phyloP scores from a whole-genome alignment of 1,140 invertebrate species.

The Drosophila santomea region DNA sequence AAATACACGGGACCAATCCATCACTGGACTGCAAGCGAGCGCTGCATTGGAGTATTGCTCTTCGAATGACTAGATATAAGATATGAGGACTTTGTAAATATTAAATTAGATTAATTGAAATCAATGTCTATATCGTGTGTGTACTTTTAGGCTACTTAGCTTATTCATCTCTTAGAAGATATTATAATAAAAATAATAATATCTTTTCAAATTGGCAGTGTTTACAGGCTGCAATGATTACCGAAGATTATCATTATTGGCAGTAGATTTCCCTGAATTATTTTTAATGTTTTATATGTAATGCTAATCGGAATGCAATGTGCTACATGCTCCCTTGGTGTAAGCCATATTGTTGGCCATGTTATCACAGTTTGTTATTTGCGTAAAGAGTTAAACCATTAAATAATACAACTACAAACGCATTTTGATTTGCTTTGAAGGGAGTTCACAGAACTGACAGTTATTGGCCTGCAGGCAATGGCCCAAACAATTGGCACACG shows the following conservation, averaged over 20 bases:
- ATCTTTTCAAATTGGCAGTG: not conserved
- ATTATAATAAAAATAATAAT: constrained; percentile 2
- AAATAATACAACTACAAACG: constrained; percentile 13
- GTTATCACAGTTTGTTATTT: constrained; percentile 14
- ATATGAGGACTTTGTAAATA: constrained; percentile 18
- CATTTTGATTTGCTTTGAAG: constrained; percentile 3
- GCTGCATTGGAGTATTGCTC: not conserved
- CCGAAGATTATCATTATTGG: not conserved
- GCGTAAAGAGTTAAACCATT: constrained; percentile 45
- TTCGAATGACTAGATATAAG: constrained; percentile 9
- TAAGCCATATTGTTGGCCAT: constrained; percentile 16
- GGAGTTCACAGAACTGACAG: constrained; percentile 8
- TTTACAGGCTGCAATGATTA: too few species aligned
- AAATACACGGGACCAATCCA: constrained; percentile 13
- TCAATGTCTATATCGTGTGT: constrained; percentile 15
- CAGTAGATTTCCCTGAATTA: not conserved
- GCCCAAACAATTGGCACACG: constrained; percentile 39
- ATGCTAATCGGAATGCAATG: constrained; percentile 16
- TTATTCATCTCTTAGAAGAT: not conserved
- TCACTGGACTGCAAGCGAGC: constrained; percentile 17
- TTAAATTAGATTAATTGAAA: not conserved
- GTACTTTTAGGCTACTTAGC: not conserved
- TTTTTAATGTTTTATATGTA: not conserved
- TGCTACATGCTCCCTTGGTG: constrained; percentile 4
- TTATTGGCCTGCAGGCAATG: constrained; percentile 5